Conservation (phyloP, 2,797 vertebrate species). For the Decapterus maruadsi region DNA sequence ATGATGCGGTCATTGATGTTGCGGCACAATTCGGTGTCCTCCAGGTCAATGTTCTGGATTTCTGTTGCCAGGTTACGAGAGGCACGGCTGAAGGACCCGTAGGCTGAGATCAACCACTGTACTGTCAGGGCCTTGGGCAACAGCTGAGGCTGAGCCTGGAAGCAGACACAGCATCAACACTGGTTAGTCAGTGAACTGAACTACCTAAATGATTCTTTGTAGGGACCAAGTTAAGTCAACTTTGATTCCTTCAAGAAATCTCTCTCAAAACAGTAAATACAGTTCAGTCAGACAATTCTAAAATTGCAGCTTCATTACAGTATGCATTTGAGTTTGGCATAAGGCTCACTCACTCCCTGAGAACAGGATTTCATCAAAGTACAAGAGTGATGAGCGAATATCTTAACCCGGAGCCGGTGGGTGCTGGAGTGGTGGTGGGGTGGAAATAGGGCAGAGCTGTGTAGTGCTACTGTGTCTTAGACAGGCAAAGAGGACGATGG, state of each 20-base stretch:
- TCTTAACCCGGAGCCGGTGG: no score
- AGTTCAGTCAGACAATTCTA: no score
- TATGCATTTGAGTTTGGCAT: no score
- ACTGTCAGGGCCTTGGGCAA: constrained; percentile 82
- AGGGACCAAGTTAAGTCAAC: background rate
- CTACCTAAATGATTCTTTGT: background rate
- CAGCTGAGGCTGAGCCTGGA: constrained; percentile 57
- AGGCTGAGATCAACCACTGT: constrained; percentile 90
- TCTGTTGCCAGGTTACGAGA: constrained; percentile 72
- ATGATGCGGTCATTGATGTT: constrained; percentile 94
- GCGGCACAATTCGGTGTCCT: constrained; percentile 87
- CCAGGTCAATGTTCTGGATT: constrained; percentile 85
- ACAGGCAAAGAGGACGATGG: no score
- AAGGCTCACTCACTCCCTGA: no score
- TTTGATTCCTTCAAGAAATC: background rate
- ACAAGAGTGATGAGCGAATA: no score
- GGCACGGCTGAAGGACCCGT: constrained; percentile 89
- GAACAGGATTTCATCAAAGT: no score
- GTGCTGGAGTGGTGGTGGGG: no score
- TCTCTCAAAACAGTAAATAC: background rate
- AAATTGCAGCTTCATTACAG: no score
- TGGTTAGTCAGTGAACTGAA: accelerated
- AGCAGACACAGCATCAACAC: background rate
- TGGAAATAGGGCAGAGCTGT: no score
- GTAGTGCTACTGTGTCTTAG: no score